Evolutionary conservation across 2,888 invertebrate species (phyloP), one percentile per base, ranked within the genome.

Genomic region (Herminia tarsipennalis): DNA sequence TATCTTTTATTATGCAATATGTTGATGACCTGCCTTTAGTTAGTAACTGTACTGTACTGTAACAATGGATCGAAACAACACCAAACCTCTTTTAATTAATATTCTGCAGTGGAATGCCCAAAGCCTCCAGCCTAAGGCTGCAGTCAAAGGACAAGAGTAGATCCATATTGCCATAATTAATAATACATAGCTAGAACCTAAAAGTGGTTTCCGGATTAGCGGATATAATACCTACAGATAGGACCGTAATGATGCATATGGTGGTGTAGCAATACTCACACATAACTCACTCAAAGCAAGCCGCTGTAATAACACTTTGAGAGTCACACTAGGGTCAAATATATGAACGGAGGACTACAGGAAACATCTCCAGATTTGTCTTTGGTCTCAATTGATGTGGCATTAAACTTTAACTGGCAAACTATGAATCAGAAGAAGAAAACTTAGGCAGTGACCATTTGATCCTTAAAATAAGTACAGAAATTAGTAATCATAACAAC

Each of bases 91-190:
- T 20, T 8, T 27, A 10, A 37, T 20, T 1, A 28, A 12, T 28
- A 37, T 37, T 5, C 10, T 25, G 25, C 37, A 37, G 28, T 37
- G 37, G 37, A 37, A 37, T 28, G 27, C 28, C 6, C 37, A 37
- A 37, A 37, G 37, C 9, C 13, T 37, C 1, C 17, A 28, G 12
- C 37, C 37, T 8, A 37, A 37, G 21, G 8, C 13, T 5, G 20
- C n/a, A 13, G 20, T n/a, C n/a, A n/a, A 5, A 4, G 20, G 27
- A 5, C 28, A 37, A 12, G 13, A 12, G 2, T 9, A 28, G 18
- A 4, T 37, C 2, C 9, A 1, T 18, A n/a, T 25, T 25, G 16
- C 2, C 16, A 36, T 36, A 4, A 10, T 36, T 2, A 36, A 27
- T 17, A 25, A 36, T 10, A 36, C 25, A 3, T 36, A 25, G 36